phyloP scores from a whole-genome alignment of 2,888 invertebrate species.

The Itoplectis maculator region DNA sequence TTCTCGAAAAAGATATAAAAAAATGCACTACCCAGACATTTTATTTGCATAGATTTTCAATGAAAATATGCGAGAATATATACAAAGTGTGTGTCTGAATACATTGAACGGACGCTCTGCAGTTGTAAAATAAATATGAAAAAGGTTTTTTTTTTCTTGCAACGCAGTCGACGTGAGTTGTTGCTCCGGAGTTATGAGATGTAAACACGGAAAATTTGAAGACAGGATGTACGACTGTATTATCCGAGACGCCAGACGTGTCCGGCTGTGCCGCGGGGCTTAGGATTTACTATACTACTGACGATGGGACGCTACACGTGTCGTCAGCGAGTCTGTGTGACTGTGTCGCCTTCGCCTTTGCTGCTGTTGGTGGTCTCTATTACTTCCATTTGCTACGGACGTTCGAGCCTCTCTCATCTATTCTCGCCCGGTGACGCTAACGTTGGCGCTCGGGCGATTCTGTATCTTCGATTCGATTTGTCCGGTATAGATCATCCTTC shows the following conservation, averaged over 20 bases:
- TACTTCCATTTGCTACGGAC: conserved; percentile 38
- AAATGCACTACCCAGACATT: background rate
- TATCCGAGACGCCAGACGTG: conserved; percentile 40
- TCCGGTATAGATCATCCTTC: background rate
- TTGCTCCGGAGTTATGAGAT: background rate
- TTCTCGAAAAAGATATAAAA: background rate
- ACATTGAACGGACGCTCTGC: background rate
- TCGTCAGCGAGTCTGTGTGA: conserved; percentile 6
- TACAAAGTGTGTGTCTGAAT: background rate
- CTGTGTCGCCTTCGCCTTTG: conserved; percentile 11
- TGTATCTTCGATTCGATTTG: conserved; percentile 39
- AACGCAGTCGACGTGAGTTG: background rate
- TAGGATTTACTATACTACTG: conserved; percentile 13
- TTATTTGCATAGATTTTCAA: background rate
- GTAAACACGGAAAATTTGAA: conserved; percentile 50
- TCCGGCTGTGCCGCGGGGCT: conserved; percentile 20
- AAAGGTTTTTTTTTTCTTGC: background rate
- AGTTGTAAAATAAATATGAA: background rate
- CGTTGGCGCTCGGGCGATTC: conserved; percentile 3
- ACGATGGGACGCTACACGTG: conserved; percentile 34
- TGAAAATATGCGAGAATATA: background rate
- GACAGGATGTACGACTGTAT: conserved; percentile 21
- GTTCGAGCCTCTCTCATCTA: conserved; percentile 29
- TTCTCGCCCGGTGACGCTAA: conserved; percentile 54
- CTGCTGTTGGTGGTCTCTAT: conserved; percentile 26